These are phyloP conservation scores for Thecocarcelia acutangulata DNA, from an alignment of 2,888 invertebrate genomes.

Conservation along the genomic window DNA sequence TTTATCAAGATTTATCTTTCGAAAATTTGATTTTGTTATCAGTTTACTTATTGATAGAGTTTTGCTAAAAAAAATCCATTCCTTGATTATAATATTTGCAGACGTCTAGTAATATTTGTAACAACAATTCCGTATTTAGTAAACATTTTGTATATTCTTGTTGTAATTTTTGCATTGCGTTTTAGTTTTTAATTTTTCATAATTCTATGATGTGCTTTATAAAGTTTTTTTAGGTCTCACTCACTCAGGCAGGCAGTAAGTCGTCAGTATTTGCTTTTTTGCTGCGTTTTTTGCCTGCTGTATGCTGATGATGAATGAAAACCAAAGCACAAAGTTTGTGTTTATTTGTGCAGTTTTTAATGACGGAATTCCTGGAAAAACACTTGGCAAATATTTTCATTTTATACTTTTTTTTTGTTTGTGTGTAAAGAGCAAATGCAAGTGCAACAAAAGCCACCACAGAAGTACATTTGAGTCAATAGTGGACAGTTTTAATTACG, in stretches of 20 bases:
- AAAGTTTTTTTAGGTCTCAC: slow-evolving; percentile 30
- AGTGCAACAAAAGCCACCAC: slow-evolving; percentile 31
- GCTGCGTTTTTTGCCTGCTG: slow-evolving; percentile 5
- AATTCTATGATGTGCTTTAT: slow-evolving; percentile 52
- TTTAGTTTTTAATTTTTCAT: slow-evolving; percentile 53
- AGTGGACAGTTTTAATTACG: slow-evolving; percentile 47
- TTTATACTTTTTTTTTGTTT: slow-evolving; percentile 9
- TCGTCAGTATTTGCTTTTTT: not conserved
- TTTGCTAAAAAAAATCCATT: slow-evolving; percentile 1
- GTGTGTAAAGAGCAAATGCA: slow-evolving; percentile 1
- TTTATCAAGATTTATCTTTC: too few species aligned
- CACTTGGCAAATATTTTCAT: slow-evolving; percentile 71
- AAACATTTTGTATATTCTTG: slow-evolving; percentile 1
- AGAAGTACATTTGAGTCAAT: slow-evolving; percentile 21
- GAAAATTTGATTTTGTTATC: not conserved
- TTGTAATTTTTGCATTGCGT: slow-evolving; percentile 55
- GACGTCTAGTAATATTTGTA: slow-evolving; percentile 47
- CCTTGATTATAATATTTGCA: slow-evolving; percentile 41
- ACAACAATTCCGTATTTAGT: slow-evolving; percentile 24
- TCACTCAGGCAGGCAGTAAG: not conserved
- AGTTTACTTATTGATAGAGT: not conserved
- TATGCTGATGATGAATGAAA: slow-evolving; percentile 25
- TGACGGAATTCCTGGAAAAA: slow-evolving; percentile 78
- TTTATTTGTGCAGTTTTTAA: slow-evolving; percentile 74
- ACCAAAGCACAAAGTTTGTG: slow-evolving; percentile 60